Conservation (phyloP, 2,797 vertebrate species). For the Chaunax sp. region DNA sequence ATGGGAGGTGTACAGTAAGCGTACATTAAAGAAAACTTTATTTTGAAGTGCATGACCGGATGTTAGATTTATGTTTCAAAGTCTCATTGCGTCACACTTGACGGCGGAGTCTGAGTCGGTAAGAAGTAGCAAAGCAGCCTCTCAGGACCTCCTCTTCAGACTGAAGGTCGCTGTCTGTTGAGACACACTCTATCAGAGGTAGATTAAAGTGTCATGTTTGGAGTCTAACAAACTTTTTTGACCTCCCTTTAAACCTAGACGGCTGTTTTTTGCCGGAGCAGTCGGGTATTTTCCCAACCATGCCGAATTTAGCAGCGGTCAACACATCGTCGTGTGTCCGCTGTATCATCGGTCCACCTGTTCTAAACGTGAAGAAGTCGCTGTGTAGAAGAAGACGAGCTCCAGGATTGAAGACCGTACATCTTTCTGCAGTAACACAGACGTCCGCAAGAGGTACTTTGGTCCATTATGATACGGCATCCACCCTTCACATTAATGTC, state of each 20-base stretch:
- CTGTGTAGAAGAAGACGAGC: constrained; percentile 10
- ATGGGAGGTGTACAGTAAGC: too few relatives aligned
- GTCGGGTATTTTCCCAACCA: background rate
- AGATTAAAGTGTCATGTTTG: too few relatives aligned
- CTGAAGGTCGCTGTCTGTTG: constrained; percentile 1
- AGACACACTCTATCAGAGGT: too few relatives aligned
- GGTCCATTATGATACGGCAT: too few relatives aligned
- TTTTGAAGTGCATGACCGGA: background rate
- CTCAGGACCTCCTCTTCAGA: background rate
- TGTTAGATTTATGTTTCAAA: too few relatives aligned
- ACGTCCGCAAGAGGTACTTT: constrained; percentile 69
- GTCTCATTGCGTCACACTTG: background rate
- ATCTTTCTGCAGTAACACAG: constrained; percentile 17
- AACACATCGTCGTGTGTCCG: background rate
- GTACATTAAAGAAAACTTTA: background rate
- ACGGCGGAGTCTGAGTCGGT: background rate
- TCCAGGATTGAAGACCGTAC: background rate
- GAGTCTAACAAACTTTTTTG: too few relatives aligned
- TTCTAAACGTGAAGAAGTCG: background rate
- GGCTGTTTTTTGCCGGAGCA: background rate
- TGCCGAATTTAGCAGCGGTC: background rate
- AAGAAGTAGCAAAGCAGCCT: too few relatives aligned
- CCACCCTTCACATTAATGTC: too few relatives aligned
- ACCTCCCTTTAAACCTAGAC: background rate
- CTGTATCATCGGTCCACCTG: background rate